These are phyloP conservation scores for Oligia strigilis DNA, from an alignment of 2,888 invertebrate genomes.

Conservation along the genomic window DNA sequence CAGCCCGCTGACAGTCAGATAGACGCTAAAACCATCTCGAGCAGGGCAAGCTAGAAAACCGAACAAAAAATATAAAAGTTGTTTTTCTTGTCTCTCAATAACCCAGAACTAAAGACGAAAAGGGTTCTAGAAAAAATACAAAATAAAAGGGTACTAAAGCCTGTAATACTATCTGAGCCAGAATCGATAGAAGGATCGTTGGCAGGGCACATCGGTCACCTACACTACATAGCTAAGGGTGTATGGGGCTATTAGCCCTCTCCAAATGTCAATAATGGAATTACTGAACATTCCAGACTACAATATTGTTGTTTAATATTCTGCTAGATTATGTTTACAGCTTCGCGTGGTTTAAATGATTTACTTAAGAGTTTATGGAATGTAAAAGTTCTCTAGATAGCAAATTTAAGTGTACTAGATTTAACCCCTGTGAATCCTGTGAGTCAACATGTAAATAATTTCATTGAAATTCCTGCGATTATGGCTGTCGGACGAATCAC, in stretches of 20 bases:
- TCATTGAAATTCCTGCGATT: constrained; percentile 5
- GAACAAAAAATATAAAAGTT: constrained; percentile 8
- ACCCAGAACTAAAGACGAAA: constrained; percentile 26
- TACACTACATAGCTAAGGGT: constrained; percentile 30
- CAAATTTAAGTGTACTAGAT: neutral
- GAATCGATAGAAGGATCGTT: constrained; percentile 38
- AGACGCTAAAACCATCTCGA: neutral
- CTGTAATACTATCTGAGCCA: constrained; percentile 30
- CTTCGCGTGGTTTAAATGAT: neutral
- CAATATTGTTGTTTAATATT: constrained; percentile 20
- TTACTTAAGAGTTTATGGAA: neutral
- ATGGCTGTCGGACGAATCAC: neutral
- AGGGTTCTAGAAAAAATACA: constrained; percentile 15
- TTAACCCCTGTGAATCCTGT: neutral
- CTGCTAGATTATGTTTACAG: neutral
- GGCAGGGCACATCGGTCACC: constrained; percentile 51
- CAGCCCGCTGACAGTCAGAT: neutral
- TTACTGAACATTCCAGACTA: constrained; percentile 31
- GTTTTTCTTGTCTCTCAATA: constrained; percentile 11
- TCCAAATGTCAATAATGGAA: constrained; percentile 35
- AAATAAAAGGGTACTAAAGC: constrained; percentile 28
- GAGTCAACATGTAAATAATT: neutral
- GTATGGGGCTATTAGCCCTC: constrained; percentile 11
- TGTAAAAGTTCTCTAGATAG: neutral
- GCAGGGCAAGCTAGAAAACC: neutral